Evolutionary conservation across 2,113 vertebrate species (phyloP), one percentile per base, ranked within the genome.

Genomic region (Anarrhichthys ocellatus): DNA sequence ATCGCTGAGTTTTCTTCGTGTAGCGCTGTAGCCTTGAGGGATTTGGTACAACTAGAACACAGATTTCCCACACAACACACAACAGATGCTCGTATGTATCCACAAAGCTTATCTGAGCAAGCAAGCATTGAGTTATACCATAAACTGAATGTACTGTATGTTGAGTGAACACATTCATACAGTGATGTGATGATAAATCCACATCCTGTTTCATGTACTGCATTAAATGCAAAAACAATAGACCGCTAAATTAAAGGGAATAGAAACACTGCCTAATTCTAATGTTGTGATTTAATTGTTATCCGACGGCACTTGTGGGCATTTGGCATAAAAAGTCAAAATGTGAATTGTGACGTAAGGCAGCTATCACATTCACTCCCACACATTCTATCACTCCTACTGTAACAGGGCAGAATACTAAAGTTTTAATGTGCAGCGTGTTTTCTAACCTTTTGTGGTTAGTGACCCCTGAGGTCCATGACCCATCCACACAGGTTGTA

Each of bases 41-140:
- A 80, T 77, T 75, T 82, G 20, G 1, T 80, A 44, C 50, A 64
- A 81, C 46, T 67, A 10, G 17, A 68, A 71, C 69, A 83, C 69
- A 83, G 75, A 78, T 82, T 89, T 77, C 4, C 17, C 44, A 17
- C 50, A 52, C 50, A 22, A 58, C 54, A 58, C 17, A 62, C 48
- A 72, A 38, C 75, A 87, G 78, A 84, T 5, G 75, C 75, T 87
- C 56, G 6, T 13, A 74, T 81, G 36, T 79, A 22, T 73, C 22
- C 32, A 48, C 11, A 34, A 65, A 56, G 65, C 76, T 52, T 52
- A 58, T 80, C 48, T 68, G 65, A 70, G 50, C 3, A 0, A 82
- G 56, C 9, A 18, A 54, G 40, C n/a, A 17, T 10, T 29, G 40
- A 0, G 17, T 44, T 76, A 50, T 15, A 69, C 50, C 20, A 63